Percentiles rank a stretch among this genome's conserved stretches.
Conservation (phyloP, 2,888 invertebrate species). For the Erpobdella octoculata region DNA sequence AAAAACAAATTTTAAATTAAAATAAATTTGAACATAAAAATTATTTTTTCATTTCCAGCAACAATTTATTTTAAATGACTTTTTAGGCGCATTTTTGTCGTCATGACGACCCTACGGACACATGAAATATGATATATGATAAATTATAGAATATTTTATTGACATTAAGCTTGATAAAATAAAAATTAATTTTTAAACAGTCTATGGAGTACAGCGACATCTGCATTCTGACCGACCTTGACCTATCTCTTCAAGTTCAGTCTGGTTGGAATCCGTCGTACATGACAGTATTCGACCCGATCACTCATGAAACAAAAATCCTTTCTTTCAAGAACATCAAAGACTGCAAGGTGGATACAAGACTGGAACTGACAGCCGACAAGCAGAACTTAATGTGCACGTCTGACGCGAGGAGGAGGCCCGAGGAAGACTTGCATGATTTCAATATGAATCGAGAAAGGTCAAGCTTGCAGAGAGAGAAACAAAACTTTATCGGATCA, state of each 20-base stretch:
- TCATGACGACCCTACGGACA: too few species aligned
- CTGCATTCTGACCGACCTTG: constrained; percentile 36
- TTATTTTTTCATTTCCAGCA: not conserved
- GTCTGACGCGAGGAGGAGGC: not conserved
- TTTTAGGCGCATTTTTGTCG: too few species aligned
- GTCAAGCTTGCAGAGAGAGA: too few species aligned
- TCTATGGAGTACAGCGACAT: constrained; percentile 33
- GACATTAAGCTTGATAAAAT: not conserved
- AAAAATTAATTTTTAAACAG: constrained; percentile 25
- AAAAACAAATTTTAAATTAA: too few species aligned
- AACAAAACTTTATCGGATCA: too few species aligned
- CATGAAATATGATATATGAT: too few species aligned
- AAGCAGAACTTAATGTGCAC: constrained; percentile 34
- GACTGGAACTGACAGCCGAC: constrained; percentile 32
- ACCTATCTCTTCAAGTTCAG: constrained; percentile 32
- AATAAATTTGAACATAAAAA: not conserved
- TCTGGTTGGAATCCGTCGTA: constrained; percentile 37
- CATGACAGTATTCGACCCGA: constrained; percentile 34
- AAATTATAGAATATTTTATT: too few species aligned
- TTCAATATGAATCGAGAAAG: too few species aligned
- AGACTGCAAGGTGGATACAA: constrained; percentile 33
- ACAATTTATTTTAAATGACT: too few species aligned
- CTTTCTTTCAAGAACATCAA: constrained; percentile 18
- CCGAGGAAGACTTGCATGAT: too few species aligned
- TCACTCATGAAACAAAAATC: constrained; percentile 17